These are phyloP conservation scores for Pongo pygmaeus DNA, from an alignment of 2,113 vertebrate species.

Conservation along the genomic window DNA sequence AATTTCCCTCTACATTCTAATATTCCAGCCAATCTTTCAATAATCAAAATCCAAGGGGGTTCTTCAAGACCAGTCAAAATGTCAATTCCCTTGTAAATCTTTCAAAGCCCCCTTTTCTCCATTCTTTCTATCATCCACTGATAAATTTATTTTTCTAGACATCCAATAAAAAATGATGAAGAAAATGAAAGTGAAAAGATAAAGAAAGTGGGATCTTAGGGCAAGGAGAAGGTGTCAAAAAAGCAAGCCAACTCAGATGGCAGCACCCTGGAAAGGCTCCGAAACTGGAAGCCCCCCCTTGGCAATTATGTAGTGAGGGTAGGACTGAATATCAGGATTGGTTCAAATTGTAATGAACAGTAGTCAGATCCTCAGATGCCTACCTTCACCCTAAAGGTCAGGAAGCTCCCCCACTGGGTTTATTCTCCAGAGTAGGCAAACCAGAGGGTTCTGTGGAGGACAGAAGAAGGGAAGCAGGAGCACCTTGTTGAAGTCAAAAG, in stretches of 20 bases:
- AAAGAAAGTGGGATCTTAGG: background rate
- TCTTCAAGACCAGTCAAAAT: background rate
- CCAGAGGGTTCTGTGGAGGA: background rate
- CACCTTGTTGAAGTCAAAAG: background rate
- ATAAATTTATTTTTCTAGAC: background rate
- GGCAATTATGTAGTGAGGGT: rapidly evolving
- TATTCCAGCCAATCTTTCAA: background rate
- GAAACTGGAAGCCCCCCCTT: background rate
- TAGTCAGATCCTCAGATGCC: background rate
- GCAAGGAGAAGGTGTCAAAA: background rate
- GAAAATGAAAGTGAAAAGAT: background rate
- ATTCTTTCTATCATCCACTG: background rate
- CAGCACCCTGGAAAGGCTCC: background rate
- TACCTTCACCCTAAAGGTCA: background rate
- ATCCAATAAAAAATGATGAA: background rate
- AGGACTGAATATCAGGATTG: background rate
- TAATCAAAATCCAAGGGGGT: background rate
- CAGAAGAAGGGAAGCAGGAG: background rate
- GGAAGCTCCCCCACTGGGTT: background rate
- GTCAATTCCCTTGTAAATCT: background rate
- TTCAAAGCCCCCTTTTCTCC: background rate
- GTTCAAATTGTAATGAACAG: background rate
- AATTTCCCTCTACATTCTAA: background rate
- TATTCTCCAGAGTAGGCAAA: background rate
- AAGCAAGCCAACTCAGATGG: background rate